A percentile compares a stretch with the other conserved stretches of the same genome.
phyloP scores from a whole-genome alignment of 1,140 invertebrate species.

The Cotesia glomerata region DNA sequence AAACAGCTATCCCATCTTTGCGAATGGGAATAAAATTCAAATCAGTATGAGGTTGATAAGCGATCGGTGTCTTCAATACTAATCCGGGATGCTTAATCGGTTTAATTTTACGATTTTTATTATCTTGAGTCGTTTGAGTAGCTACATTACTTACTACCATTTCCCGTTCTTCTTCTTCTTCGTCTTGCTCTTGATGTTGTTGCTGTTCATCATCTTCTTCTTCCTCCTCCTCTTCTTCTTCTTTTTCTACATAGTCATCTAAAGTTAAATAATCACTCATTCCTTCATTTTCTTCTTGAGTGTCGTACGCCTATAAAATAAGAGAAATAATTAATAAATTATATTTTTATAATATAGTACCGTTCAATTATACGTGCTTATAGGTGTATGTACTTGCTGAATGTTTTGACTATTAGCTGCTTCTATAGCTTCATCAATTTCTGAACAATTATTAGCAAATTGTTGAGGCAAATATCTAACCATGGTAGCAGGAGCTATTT shows the following conservation, averaged over 20 bases:
- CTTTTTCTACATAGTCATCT: constrained; percentile 59
- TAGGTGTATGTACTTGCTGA: constrained; percentile 47
- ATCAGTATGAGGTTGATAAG: constrained; percentile 80
- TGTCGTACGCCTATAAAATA: constrained; percentile 50
- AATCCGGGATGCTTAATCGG: constrained; percentile 77
- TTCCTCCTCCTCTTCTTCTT: constrained; percentile 58
- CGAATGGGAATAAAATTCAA: constrained; percentile 79
- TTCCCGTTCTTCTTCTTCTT: constrained; percentile 56
- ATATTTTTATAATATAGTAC: constrained; percentile 1
- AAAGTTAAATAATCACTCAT: constrained; percentile 57
- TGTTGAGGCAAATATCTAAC: constrained; percentile 59
- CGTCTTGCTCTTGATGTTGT: not conserved
- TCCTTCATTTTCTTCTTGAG: constrained; percentile 49
- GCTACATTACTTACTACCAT: constrained; percentile 64
- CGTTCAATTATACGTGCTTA: not conserved
- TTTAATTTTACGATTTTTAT: constrained; percentile 72
- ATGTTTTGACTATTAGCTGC: constrained; percentile 54
- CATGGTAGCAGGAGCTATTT: constrained; percentile 62
- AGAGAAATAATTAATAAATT: constrained; percentile 14
- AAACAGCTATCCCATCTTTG: constrained; percentile 86
- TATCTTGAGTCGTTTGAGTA: constrained; percentile 65
- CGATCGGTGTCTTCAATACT: constrained; percentile 79
- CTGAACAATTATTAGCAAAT: constrained; percentile 55
- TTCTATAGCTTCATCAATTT: constrained; percentile 60
- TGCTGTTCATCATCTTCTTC: constrained; percentile 31